These are phyloP conservation scores for Eufriesea mexicana DNA, from an alignment of 1,140 invertebrate genomes.

Conservation along the genomic window DNA sequence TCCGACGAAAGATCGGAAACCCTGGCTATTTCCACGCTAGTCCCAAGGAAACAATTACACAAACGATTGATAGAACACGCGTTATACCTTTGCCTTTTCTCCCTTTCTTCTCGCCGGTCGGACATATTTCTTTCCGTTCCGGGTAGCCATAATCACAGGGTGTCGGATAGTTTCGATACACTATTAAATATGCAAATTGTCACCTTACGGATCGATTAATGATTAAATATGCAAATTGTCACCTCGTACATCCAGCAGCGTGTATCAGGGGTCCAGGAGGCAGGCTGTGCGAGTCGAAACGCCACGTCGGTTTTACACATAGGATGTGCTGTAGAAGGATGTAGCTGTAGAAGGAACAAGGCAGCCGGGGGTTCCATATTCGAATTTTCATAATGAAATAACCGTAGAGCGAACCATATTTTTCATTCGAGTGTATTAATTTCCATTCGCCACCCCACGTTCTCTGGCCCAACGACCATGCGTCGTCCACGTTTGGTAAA, in stretches of 20 bases:
- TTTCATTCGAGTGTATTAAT: conserved; percentile 31
- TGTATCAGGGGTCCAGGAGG: background rate
- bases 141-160: background rate
- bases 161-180: background rate
- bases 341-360: background rate
- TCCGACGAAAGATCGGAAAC: background rate
- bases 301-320: background rate
- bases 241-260: background rate
- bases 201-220: background rate
- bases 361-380: background rate
- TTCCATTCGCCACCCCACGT: conserved; percentile 6
- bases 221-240: conserved; percentile 40
- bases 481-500: conserved; percentile 28
- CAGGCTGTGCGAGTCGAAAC: background rate
- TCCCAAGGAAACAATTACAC: background rate
- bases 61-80: background rate
- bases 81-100: no score
- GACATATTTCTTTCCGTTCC: background rate
- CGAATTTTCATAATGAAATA: conserved; percentile 33
- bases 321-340: background rate
- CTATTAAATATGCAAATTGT: conserved; percentile 14
- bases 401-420: conserved; percentile 2
- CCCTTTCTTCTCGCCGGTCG: background rate
- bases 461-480: conserved; percentile 43
- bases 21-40: background rate